A percentile compares a stretch with the other conserved stretches of the same genome.
These are phyloP conservation scores for Coelopa frigida DNA, from an alignment of 1,140 invertebrate genomes.

Conservation along the genomic window DNA sequence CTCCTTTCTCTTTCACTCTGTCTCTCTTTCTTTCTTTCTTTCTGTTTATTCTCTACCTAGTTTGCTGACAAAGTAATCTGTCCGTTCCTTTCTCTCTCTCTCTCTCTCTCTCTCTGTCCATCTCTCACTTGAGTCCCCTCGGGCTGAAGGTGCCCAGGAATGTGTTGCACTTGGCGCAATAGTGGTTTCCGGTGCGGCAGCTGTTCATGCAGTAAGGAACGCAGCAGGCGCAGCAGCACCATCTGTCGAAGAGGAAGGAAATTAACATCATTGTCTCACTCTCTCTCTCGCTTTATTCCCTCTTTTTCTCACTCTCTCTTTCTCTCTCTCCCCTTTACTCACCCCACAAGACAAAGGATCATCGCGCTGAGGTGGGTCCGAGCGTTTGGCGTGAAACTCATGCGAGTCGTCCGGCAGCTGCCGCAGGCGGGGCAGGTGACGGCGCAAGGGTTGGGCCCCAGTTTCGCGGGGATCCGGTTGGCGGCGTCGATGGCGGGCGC, in stretches of 20 bases:
- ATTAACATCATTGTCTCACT: background rate
- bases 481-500: too few species aligned
- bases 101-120: background rate
- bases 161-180: slow-evolving; percentile 57
- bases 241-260: slow-evolving; percentile 27
- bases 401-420: slow-evolving; percentile 45
- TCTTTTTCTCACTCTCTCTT: background rate
- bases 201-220: slow-evolving; percentile 60
- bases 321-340: slow-evolving; percentile 20
- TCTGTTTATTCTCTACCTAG: background rate
- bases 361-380: slow-evolving; percentile 56
- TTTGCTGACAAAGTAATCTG: background rate
- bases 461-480: slow-evolving; percentile 20
- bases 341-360: slow-evolving; percentile 53
- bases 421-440: slow-evolving; percentile 52
- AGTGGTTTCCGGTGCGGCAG: slow-evolving; percentile 58
- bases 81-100: background rate
- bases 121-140: background rate
- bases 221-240: slow-evolving; percentile 53
- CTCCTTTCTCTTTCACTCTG: background rate
- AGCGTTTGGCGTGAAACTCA: slow-evolving; percentile 48
- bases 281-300: background rate
- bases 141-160: slow-evolving; percentile 54
- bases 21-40: too few species aligned
- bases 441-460: slow-evolving; percentile 47